Conservation (phyloP, 2,113 vertebrate genomes). For the Ptyas mucosa region DNA sequence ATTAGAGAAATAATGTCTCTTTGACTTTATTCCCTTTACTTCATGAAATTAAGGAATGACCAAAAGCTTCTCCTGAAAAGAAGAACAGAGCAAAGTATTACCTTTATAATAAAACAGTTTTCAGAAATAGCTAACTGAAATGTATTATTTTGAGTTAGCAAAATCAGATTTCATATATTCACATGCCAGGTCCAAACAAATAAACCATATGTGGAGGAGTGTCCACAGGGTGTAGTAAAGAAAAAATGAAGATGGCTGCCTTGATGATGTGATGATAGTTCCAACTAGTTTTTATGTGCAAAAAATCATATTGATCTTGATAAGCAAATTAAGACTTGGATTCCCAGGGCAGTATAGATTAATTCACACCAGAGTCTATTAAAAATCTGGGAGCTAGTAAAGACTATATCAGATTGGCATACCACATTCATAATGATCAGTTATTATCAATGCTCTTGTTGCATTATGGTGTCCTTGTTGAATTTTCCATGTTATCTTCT, state of each 20-base stretch:
- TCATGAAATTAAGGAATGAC: background rate
- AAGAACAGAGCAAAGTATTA: background rate
- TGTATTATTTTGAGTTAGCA: background rate
- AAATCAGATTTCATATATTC: background rate
- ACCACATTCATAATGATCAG: background rate
- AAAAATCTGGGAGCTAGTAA: background rate
- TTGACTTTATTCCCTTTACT: background rate
- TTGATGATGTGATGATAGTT: background rate
- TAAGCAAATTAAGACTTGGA: background rate
- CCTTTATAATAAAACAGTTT: background rate
- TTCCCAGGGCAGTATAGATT: background rate
- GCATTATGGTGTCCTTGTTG: background rate
- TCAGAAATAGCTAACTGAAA: background rate
- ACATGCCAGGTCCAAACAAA: background rate
- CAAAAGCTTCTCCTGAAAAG: background rate
- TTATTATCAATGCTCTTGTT: background rate
- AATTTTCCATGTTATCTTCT: background rate
- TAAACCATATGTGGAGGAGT: background rate
- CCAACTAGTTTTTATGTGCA: background rate
- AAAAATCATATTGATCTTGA: background rate
- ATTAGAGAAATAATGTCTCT: background rate
- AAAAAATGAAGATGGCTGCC: background rate
- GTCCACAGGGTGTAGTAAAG: background rate
- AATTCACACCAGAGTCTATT: background rate
- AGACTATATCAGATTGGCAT: background rate